Conservation (phyloP, 2,797 vertebrate genomes). For the Gadopsis bispinosus region DNA sequence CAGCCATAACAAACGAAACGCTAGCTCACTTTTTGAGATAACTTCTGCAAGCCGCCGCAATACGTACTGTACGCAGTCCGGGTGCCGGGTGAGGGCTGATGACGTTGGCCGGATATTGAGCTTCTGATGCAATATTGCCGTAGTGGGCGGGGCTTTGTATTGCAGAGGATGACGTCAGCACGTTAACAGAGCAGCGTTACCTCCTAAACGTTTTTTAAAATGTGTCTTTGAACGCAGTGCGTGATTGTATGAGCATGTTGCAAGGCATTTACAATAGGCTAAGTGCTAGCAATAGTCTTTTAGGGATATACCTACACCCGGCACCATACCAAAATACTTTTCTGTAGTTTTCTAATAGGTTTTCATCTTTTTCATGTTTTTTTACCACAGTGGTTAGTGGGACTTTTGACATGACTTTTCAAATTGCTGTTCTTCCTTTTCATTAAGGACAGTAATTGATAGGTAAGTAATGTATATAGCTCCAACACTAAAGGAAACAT, state of each 20-base stretch:
- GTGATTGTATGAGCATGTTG: background rate
- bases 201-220: background rate
- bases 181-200: too few relatives aligned
- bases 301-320: too few relatives aligned
- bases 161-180: background rate
- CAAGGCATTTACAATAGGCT: background rate
- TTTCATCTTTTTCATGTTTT: background rate
- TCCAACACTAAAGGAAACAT: background rate
- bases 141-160: constrained; percentile 2
- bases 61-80: background rate
- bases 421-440: background rate
- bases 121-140: constrained; percentile 75
- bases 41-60: background rate
- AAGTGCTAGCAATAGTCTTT: too few relatives aligned
- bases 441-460: background rate
- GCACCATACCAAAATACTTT: background rate
- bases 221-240: background rate
- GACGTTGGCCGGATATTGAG: constrained; percentile 66
- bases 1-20: constrained; percentile 70
- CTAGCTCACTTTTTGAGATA: background rate
- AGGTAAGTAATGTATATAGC: background rate
- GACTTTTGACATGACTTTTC: background rate
- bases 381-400: background rate
- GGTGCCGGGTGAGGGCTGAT: constrained; percentile 57
- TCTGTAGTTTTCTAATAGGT: background rate